phyloP scores from a whole-genome alignment of 2,113 vertebrate genomes.

The Cyrtonyx montezumae region DNA sequence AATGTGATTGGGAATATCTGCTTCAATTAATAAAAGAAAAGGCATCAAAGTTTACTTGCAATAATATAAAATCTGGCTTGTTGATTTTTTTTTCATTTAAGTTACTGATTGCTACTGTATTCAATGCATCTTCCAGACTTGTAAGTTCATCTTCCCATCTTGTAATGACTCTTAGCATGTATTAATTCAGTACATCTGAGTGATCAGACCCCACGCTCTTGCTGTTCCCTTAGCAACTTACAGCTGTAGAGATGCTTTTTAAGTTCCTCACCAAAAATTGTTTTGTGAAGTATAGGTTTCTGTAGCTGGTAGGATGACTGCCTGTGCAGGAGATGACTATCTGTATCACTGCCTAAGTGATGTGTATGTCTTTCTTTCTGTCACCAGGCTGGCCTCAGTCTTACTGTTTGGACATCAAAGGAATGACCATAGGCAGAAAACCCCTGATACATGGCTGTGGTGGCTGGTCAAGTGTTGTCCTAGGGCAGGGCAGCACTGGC shows the following conservation, averaged over 20 bases:
- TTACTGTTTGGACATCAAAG: background rate
- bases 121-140: fast-evolving
- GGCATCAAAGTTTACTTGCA: background rate
- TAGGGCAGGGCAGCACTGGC: background rate
- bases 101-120: background rate
- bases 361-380: background rate
- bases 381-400: background rate
- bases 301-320: background rate
- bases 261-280: background rate
- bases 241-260: background rate
- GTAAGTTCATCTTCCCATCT: background rate
- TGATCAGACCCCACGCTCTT: background rate
- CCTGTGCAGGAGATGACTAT: background rate
- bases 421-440: background rate
- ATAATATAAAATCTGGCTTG: background rate
- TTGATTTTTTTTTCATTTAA: background rate
- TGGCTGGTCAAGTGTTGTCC: background rate
- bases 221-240: background rate
- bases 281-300: background rate
- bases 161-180: fast-evolving
- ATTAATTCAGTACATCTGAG: background rate
- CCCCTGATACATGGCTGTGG: fast-evolving
- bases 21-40: background rate
- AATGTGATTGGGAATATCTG: background rate
- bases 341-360: background rate